Evolutionary conservation across 2,113 vertebrate genomes (phyloP).

Genomic region (Marmota flaviventris): DNA sequence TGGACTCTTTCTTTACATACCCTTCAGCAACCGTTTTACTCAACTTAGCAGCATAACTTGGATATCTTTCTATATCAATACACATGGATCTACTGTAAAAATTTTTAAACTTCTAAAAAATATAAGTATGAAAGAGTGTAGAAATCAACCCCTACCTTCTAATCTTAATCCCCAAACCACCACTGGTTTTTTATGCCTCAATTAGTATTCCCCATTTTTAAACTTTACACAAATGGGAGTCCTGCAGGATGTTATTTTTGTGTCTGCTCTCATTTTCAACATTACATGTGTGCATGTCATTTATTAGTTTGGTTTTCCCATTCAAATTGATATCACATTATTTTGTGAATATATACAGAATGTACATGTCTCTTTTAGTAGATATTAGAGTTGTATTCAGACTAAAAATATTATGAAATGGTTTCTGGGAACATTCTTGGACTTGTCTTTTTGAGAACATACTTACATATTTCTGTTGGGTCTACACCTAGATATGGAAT

Average conservation of each 20-base stretch:
- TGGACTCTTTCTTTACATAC: conserved; percentile 62
- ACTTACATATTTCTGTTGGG: neutral
- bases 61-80: conserved; percentile 72
- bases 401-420: conserved; percentile 41
- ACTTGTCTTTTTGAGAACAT: conserved; percentile 60
- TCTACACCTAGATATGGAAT: conserved; percentile 41
- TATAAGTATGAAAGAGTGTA: neutral
- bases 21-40: conserved; percentile 62
- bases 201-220: no score
- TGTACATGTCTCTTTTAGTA: neutral
- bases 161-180: neutral
- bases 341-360: no score
- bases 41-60: conserved; percentile 69
- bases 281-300: no score
- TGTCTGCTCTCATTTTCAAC: no score
- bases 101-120: conserved; percentile 64
- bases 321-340: no score
- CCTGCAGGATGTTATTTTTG: no score
- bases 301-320: no score
- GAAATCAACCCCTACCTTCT: neutral
- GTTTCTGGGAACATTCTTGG: neutral
- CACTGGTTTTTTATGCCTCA: neutral
- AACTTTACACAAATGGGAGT: no score
- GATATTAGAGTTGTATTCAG: neutral
- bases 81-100: conserved; percentile 68